A percentile compares a stretch with the other conserved stretches of the same genome.
Evolutionary conservation across 2,113 vertebrate species (phyloP).

Genomic region (Noctilio leporinus): DNA sequence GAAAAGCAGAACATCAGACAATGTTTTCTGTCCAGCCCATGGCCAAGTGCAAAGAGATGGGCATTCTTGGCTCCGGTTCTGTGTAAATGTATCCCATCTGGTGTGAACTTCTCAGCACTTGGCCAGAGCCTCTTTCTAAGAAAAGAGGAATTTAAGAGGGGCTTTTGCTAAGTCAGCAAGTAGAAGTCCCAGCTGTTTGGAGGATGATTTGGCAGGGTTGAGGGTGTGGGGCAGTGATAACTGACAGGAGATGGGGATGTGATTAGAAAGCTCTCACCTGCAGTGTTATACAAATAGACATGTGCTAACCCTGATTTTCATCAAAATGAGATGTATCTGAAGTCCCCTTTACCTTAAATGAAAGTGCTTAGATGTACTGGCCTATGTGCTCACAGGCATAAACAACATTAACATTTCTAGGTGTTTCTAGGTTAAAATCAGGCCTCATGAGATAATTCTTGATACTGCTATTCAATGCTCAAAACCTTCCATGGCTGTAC

Average conservation of each 20-base stretch:
- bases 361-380: not conserved
- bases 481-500: not conserved
- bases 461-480: not conserved
- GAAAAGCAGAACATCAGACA: not conserved
- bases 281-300: not conserved
- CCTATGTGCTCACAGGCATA: not conserved
- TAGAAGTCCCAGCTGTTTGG: constrained; percentile 44
- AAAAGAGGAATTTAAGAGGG: constrained; percentile 60
- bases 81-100: constrained; percentile 58
- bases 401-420: not conserved
- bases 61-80: constrained; percentile 22
- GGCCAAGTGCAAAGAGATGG: not conserved
- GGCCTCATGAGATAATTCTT: not conserved
- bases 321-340: not conserved
- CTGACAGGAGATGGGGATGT: not conserved
- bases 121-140: constrained; percentile 5
- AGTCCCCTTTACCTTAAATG: not conserved
- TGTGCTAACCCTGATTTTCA: not conserved
- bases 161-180: constrained; percentile 46
- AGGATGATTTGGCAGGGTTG: constrained; percentile 41
- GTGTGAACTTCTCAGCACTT: constrained; percentile 11
- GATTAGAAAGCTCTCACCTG: constrained; percentile 7
- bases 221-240: not conserved
- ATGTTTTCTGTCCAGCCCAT: not conserved
- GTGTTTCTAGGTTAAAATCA: not conserved